phyloP scores from a whole-genome alignment of 2,113 vertebrate genomes.

The Alectura lathami region DNA sequence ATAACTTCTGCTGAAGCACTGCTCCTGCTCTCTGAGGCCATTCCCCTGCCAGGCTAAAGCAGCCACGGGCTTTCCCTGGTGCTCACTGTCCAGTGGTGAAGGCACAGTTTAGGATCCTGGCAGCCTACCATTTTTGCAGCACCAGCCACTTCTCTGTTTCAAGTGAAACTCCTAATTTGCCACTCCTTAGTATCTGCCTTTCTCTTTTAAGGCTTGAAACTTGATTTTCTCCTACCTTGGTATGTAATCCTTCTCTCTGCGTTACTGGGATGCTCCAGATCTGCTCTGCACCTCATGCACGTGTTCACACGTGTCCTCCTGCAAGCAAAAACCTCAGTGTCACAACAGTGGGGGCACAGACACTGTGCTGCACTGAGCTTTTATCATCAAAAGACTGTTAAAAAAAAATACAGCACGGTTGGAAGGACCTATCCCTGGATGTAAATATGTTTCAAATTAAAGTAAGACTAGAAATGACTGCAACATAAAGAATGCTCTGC shows the following conservation, averaged over 20 bases:
- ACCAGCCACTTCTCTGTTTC: neutral
- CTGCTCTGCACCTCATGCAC: neutral
- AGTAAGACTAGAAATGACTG: neutral
- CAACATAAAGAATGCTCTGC: neutral
- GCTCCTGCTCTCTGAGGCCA: neutral
- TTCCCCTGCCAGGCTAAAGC: neutral
- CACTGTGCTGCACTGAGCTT: neutral
- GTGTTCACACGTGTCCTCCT: neutral
- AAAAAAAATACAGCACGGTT: neutral
- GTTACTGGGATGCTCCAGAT: neutral
- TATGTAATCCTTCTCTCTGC: neutral
- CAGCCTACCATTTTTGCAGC: neutral
- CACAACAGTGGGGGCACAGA: neutral
- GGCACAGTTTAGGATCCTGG: neutral
- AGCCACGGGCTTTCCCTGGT: neutral
- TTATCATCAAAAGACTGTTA: neutral
- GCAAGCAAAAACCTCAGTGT: neutral
- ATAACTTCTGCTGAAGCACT: neutral
- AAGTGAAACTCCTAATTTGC: neutral
- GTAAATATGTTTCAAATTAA: slow-evolving; percentile 40
- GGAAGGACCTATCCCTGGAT: neutral
- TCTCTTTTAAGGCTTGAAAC: neutral
- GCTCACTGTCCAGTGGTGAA: neutral
- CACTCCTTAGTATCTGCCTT: neutral
- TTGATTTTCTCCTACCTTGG: neutral